Evolutionary conservation across 2,888 invertebrate genomes (phyloP), one percentile per base, ranked within the genome.

Genomic region (Volucella zonaria): DNA sequence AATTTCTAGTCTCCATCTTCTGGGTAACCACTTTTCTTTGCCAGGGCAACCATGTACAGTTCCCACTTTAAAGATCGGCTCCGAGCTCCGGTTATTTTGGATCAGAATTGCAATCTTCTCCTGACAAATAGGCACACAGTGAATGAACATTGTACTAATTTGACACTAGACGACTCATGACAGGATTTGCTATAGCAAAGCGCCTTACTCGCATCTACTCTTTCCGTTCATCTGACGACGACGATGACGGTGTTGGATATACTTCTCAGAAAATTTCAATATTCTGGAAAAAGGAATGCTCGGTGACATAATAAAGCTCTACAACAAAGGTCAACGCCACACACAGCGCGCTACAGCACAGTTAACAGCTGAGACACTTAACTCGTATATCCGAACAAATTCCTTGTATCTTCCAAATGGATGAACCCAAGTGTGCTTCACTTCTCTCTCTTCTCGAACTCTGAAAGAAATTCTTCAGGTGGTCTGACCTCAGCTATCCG

Each of bases 291-390:
- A 6, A 8, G 38, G 40, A 56, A 64, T 71, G 71, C 70, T 56
- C 77, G 70, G 54, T 64, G 42, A 71, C 68, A 56, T 62, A 70
- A 47, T 47, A 15, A 56, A 78, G 71, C 71, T 70, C 70, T 64
- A 70, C 71, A 71, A 70, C 47, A 49, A 78, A 56, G 71, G 64
- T 62, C 70, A 70, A 70, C 61, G 54, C 62, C 70, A 78, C 68
- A 64, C 77, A 62, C 62, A 77, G 40, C 70, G 62, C 77, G 58
- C 54, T 49, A 56, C 77, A 78, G 77, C 56, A 56, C 77, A 78
- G 77, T 68, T 77, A 68, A 77, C 45, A 31, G 31, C 31, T 31
- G 42, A 40, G 47, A 18, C 31, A 31, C 6, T 4, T 6, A 31
- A 31, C 31, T 6, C 6, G 6, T 31, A 31, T 0, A 18, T 42